Evolutionary conservation across 2,113 vertebrate species (phyloP).

Genomic region (Xiphophorus couchianus): DNA sequence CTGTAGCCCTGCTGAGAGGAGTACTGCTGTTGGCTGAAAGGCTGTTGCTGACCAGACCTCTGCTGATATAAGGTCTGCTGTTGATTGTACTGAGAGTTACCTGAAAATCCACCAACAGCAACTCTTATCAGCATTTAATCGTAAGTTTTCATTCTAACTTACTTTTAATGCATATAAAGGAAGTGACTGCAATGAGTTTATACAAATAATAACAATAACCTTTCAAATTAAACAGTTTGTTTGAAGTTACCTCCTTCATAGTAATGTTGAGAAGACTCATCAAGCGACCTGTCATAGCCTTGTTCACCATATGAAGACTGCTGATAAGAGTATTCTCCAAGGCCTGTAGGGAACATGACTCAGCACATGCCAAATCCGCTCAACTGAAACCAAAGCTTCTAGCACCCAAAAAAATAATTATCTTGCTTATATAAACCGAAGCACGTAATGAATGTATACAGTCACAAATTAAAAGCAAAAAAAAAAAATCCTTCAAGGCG

Average conservation of each 20-base stretch:
- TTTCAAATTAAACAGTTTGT: not conserved
- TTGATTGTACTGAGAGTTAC: slow-evolving; percentile 93
- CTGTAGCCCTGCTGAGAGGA: slow-evolving; percentile 91
- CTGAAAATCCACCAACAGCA: slow-evolving; percentile 63
- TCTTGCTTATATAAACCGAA: slow-evolving; percentile 3
- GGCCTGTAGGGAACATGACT: slow-evolving; percentile 79
- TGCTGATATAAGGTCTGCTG: slow-evolving; percentile 93
- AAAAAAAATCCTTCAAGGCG: not conserved
- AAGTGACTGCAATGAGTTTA: not conserved
- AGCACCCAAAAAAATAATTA: not conserved
- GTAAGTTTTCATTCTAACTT: too few species aligned
- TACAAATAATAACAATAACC: not conserved
- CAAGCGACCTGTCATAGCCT: slow-evolving; percentile 91
- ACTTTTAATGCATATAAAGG: not conserved
- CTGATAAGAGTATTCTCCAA: slow-evolving; percentile 91
- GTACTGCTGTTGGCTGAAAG: slow-evolving; percentile 91
- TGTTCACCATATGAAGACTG: slow-evolving; percentile 92
- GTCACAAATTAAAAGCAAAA: slow-evolving; percentile 15
- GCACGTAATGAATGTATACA: slow-evolving; percentile 14
- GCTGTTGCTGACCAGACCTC: slow-evolving; percentile 87
- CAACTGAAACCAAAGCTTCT: slow-evolving; percentile 9
- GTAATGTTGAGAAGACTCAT: slow-evolving; percentile 94
- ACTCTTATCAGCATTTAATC: not conserved
- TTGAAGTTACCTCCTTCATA: slow-evolving; percentile 90
- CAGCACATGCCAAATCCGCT: slow-evolving; percentile 38